Conservation (phyloP, 2,113 vertebrate genomes). For the Gracilinanus agilis region DNA sequence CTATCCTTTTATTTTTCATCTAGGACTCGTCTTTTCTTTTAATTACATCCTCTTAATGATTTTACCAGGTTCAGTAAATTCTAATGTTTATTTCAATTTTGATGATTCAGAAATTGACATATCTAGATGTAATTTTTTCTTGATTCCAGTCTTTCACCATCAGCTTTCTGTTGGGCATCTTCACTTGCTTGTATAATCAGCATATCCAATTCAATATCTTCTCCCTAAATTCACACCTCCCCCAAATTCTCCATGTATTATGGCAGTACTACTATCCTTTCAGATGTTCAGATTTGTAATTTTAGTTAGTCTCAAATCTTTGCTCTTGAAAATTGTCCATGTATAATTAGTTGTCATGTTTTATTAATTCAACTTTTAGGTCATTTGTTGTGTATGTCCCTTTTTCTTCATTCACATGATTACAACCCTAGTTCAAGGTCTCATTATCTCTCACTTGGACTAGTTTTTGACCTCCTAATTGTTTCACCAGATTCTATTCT, state of each 20-base stretch:
- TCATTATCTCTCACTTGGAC: background rate
- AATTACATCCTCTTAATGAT: background rate
- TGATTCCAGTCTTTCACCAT: background rate
- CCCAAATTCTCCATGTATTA: background rate
- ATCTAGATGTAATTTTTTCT: background rate
- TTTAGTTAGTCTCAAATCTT: background rate
- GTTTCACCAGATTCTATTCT: background rate
- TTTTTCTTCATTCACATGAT: background rate
- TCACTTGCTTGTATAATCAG: background rate
- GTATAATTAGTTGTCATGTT: background rate
- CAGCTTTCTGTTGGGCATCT: background rate
- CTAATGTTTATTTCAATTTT: background rate
- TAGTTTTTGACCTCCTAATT: background rate
- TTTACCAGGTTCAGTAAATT: background rate
- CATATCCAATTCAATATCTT: background rate
- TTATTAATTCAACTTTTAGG: background rate
- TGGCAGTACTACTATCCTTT: background rate
- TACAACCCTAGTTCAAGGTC: background rate
- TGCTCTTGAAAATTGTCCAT: background rate
- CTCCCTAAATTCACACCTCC: background rate
- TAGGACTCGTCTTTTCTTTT: background rate
- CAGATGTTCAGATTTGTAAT: background rate
- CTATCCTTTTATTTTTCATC: background rate
- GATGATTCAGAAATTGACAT: background rate
- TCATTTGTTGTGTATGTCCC: background rate